Percentiles rank a stretch among this genome's conserved stretches.
Evolutionary conservation across 2,797 vertebrate species (phyloP).

Genomic region (Caiman crocodilus): DNA sequence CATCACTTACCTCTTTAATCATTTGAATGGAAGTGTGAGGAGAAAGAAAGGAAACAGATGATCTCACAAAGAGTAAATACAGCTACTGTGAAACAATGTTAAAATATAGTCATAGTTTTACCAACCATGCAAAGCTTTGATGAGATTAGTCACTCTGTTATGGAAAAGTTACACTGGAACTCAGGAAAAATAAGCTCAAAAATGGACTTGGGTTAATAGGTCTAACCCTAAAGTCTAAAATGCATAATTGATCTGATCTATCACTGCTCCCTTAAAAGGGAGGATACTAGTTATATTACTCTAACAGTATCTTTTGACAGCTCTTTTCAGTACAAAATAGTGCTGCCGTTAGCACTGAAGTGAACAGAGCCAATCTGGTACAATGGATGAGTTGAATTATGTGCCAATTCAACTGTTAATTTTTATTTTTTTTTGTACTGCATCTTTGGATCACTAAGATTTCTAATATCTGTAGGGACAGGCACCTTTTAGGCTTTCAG

Average conservation of each 20-base stretch:
- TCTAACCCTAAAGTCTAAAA: neutral
- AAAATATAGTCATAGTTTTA: neutral
- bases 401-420: neutral
- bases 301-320: neutral
- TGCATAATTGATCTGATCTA: neutral
- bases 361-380: fast-evolving
- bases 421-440: neutral
- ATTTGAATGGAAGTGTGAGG: neutral
- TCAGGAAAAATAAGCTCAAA: neutral
- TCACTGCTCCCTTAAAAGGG: neutral
- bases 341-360: neutral
- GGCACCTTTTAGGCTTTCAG: neutral
- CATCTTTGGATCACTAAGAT: neutral
- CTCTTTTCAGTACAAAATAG: neutral
- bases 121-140: neutral
- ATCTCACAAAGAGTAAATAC: neutral
- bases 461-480: neutral
- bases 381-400: fast-evolving
- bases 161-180: neutral
- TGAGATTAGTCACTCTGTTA: neutral
- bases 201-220: neutral
- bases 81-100: neutral
- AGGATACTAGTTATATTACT: neutral
- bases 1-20: neutral
- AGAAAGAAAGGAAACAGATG: neutral